Evolutionary conservation across 92 coral and sea anemone species (phyloP), one percentile per base, ranked within the genome.

Genomic region (Phenganax stokvisi): DNA sequence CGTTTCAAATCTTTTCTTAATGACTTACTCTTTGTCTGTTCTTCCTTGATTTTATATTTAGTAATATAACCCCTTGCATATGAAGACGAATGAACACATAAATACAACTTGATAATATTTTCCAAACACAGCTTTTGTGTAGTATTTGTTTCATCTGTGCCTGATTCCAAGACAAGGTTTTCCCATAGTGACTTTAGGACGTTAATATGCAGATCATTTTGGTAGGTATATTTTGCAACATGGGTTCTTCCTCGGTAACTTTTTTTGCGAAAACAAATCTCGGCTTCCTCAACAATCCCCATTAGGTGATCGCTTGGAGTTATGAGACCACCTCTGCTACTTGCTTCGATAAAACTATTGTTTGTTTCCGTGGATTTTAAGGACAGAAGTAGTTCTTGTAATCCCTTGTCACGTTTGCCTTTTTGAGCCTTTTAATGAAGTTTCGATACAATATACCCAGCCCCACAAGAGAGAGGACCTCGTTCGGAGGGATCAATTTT

Each of bases 361-460:
- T 7, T 44, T 10, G 11, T 11, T 64, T 64, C 31, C 27, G 0
- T 64, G 27, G 70, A 64, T n/a, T 64, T 64, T 64, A 64, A 64
- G 10, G 47, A 7, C 9, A 9, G 31, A 3, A 64, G 17, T 64
- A 64, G 12, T 20, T 30, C 70, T 8, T 64, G 70, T 11, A 64
- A 64, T 28, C 12, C 70, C 10, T 28, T 11, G 31, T 64, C 12
- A 17, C 37, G 3, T n/a, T n/a, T 59, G 17, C 65, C 65, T 59
- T 59, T 10, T 62, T 27, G 4, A 15, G 70, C 8, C 12, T 8
- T 64, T 64, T 64, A 37, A n/a, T 64, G 29, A 11, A 64, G 2
- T 64, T 64, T 64, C 10, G 70, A 64, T 8, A 64, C 70, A 5
- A 64, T 64, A 64, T 64, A 64, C 37, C 70, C 70, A 20, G 70